A percentile compares a stretch with the other conserved stretches of the same genome.
Evolutionary conservation across 2,888 invertebrate genomes (phyloP).

Genomic region (Pilophorus perplexus): DNA sequence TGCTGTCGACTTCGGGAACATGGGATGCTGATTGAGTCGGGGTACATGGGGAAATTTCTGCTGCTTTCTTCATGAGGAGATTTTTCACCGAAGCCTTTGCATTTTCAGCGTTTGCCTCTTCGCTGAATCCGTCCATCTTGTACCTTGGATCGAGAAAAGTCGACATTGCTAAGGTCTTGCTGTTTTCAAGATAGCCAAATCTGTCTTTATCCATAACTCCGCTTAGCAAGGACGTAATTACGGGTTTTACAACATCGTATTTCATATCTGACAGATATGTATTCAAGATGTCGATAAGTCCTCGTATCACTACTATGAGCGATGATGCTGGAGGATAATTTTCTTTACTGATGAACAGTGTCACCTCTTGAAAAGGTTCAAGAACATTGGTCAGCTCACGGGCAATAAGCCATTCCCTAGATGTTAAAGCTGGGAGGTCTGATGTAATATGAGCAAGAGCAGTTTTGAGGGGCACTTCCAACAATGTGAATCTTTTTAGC

Average conservation of each 20-base stretch:
- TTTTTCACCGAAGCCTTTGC: neutral
- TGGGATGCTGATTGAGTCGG: neutral
- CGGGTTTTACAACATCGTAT: neutral
- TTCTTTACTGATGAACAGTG: neutral
- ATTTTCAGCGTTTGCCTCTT: too few species aligned
- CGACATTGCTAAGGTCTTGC: neutral
- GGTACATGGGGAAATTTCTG: neutral
- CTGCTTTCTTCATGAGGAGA: too few species aligned
- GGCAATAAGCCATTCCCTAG: slow-evolving; percentile 1
- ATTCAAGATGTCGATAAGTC: slow-evolving; percentile 3
- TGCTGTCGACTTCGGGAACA: neutral
- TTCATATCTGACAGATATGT: too few species aligned
- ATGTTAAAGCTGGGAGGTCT: slow-evolving; percentile 24
- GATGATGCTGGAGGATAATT: slow-evolving; percentile 16
- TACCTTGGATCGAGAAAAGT: slow-evolving; percentile 20
- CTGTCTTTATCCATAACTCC: slow-evolving; percentile 1
- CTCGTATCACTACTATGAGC: neutral
- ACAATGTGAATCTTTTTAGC: neutral
- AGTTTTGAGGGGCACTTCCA: slow-evolving; percentile 6
- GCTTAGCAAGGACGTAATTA: neutral
- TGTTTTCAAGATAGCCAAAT: slow-evolving; percentile 4
- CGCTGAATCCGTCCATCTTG: slow-evolving; percentile 37
- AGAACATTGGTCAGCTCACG: neutral
- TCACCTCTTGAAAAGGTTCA: slow-evolving; percentile 1
- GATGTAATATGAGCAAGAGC: slow-evolving; percentile 14